phyloP scores from a whole-genome alignment of 2,797 vertebrate species.

The Uromys caudimaculatus region DNA sequence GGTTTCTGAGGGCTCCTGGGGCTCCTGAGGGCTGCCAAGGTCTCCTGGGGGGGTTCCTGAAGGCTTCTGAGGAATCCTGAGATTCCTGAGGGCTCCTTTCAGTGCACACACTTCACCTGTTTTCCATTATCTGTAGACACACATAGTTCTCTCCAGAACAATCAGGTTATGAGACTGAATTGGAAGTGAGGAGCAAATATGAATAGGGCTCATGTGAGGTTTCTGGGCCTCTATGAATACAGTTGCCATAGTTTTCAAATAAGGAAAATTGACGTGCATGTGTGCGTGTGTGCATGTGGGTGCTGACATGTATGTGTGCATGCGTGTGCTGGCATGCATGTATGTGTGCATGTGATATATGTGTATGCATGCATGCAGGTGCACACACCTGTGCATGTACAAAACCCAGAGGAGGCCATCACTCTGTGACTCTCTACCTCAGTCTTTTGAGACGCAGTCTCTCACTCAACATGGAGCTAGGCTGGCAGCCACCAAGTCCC shows the following conservation, averaged over 20 bases:
- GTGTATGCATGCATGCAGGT: not conserved
- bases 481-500: too few species aligned
- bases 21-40: too few species aligned
- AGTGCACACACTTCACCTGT: too few species aligned
- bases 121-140: not conserved
- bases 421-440: not conserved
- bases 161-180: not conserved
- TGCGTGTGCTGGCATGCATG: not conserved
- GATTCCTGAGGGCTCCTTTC: not conserved
- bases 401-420: not conserved
- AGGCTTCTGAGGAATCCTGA: too few species aligned
- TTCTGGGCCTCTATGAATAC: not conserved
- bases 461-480: not conserved
- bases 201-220: not conserved
- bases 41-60: not conserved
- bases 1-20: too few species aligned
- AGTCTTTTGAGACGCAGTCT: not conserved
- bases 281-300: not conserved
- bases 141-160: not conserved
- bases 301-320: not conserved
- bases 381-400: not conserved
- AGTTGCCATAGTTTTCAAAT: not conserved
- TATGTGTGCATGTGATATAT: not conserved
- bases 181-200: fast-evolving
- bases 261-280: not conserved